These are phyloP conservation scores for Glaucidium brasilianum DNA, from an alignment of 2,113 vertebrate species.

Conservation along the genomic window DNA sequence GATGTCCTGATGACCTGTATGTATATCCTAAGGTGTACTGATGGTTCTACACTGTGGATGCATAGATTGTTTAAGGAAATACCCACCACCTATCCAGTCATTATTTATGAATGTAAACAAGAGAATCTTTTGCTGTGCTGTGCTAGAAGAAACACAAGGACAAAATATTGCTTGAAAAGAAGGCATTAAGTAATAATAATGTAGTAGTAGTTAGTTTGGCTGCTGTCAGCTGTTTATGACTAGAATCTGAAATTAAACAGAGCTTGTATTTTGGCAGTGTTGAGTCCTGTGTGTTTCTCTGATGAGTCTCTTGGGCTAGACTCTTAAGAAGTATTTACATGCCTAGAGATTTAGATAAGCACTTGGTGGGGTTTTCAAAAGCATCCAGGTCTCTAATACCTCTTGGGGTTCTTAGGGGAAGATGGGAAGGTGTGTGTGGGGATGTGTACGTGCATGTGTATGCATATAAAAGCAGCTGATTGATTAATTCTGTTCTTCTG, in stretches of 20 bases:
- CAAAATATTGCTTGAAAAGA: background rate
- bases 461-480: background rate
- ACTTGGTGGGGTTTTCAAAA: conserved; percentile 1
- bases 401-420: background rate
- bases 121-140: background rate
- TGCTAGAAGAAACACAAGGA: background rate
- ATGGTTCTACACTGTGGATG: background rate
- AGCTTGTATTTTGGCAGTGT: background rate
- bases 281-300: background rate
- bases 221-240: background rate
- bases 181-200: background rate
- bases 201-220: background rate
- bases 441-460: rapidly evolving
- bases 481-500: background rate
- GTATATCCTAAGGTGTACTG: background rate
- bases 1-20: background rate
- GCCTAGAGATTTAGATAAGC: conserved; percentile 12
- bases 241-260: conserved; percentile 35
- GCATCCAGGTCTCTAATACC: background rate
- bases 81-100: background rate
- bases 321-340: conserved; percentile 38
- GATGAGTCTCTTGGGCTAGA: background rate
- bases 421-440: background rate
- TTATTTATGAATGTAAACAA: background rate
- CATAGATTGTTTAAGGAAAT: background rate